Evolutionary conservation across 2,797 vertebrate genomes (phyloP).

Genomic region (Thalassophryne amazonica): DNA sequence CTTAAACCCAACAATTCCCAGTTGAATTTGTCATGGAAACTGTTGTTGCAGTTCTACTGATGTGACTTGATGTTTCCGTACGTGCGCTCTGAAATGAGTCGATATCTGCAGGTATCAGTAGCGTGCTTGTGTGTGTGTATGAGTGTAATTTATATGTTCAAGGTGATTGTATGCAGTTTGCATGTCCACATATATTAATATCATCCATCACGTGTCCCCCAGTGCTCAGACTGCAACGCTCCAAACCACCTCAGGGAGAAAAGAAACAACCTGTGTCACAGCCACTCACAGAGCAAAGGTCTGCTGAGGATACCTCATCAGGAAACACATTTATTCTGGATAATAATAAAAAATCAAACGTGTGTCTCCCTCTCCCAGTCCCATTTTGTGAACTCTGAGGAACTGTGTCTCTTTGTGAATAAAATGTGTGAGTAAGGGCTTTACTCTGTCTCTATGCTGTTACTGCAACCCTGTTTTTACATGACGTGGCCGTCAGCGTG

Average conservation of each 20-base stretch:
- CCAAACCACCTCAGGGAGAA: constrained; percentile 78
- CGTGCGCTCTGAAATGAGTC: not conserved
- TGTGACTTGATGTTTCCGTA: too few species aligned
- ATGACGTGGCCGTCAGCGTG: constrained; percentile 6
- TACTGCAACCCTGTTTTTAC: constrained; percentile 23
- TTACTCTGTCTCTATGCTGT: constrained; percentile 45
- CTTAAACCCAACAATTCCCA: too few species aligned
- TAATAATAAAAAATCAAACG: too few species aligned
- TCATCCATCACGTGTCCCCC: constrained; percentile 25
- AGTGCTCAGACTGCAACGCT: constrained; percentile 48
- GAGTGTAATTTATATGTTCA: constrained; percentile 36
- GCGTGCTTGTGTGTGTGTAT: constrained; percentile 1
- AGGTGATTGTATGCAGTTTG: constrained; percentile 27
- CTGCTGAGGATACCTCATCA: constrained; percentile 51
- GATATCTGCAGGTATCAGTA: constrained; percentile 1
- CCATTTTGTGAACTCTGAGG: constrained; percentile 18
- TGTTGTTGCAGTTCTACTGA: too few species aligned
- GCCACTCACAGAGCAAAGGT: constrained; percentile 9
- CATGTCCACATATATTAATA: constrained; percentile 3
- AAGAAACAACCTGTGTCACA: constrained; percentile 32
- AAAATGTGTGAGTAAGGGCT: constrained; percentile 67
- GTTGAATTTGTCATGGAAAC: too few species aligned
- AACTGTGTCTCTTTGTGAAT: constrained; percentile 32
- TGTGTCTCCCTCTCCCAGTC: constrained; percentile 3
- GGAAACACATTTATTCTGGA: constrained; percentile 14